phyloP scores from a whole-genome alignment of 2,888 invertebrate genomes.

The Synergus japonicus region DNA sequence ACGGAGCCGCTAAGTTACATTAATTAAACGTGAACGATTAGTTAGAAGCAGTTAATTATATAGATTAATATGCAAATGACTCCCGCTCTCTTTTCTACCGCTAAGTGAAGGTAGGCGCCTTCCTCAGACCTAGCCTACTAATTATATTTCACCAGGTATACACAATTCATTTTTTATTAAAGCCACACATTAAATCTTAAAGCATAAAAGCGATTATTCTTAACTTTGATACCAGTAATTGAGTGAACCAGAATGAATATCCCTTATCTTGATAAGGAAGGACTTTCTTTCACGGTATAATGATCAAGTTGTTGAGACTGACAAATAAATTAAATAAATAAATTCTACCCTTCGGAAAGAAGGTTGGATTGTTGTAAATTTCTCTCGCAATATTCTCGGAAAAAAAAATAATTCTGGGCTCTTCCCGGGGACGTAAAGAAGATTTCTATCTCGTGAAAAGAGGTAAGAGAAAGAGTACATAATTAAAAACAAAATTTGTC shows the following conservation, averaged over 20 bases:
- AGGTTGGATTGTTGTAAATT: not conserved
- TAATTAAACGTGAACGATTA: slow-evolving; percentile 67
- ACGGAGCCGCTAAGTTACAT: slow-evolving; percentile 43
- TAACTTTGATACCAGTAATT: not conserved
- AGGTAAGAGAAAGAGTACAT: not conserved
- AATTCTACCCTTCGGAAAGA: too few relatives aligned
- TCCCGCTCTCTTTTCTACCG: slow-evolving; percentile 37
- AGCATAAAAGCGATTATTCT: not conserved
- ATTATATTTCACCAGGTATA: not conserved
- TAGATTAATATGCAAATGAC: slow-evolving; percentile 66
- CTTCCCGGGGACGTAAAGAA: not conserved
- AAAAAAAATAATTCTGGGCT: not conserved
- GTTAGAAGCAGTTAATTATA: slow-evolving; percentile 64
- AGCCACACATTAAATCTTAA: too few relatives aligned
- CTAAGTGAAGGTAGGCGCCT: slow-evolving; percentile 1
- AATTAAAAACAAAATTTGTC: not conserved
- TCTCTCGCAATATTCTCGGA: not conserved
- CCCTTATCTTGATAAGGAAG: too few relatives aligned
- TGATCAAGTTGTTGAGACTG: too few relatives aligned
- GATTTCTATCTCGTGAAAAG: not conserved
- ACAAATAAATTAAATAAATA: not conserved
- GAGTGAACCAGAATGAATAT: too few relatives aligned
- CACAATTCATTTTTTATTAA: not conserved
- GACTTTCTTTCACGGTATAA: too few relatives aligned
- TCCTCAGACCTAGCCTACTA: not conserved